Evolutionary conservation across 1,140 invertebrate species (phyloP), one percentile per base, ranked within the genome.

Genomic region (Paraescarpia echinospica): DNA sequence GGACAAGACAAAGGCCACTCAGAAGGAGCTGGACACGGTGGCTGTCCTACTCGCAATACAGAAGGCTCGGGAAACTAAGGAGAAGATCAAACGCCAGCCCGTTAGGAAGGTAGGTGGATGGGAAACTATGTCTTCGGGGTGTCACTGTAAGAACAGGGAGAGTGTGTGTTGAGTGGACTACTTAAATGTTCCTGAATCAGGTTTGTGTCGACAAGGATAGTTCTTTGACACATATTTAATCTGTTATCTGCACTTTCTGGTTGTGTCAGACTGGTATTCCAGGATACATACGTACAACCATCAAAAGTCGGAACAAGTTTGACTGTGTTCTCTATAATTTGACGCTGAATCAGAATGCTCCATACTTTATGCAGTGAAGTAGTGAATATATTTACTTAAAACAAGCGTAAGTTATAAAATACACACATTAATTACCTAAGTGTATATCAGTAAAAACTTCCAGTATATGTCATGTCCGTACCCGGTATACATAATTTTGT

Each of bases 21-120:
- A 98, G 95, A 98, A 98, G 94, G 98, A 99, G 96, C 95, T 99
- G 90, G 98, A 99, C 95, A 99, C 98, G 27, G 98, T 98, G 0
- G 97, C 98, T 77, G 97, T 99, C 27, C 96, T 99, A 90, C 98
- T 98, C 95, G 98, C 98, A 77, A 96, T 99, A 92, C 97, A 97
- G 94, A 97, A 97, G 92, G 97, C 97, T 2, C 96, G 96, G 93
- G 97, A 97, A 94, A 97, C 97, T n/a, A 95, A 94, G 94, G 94
- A 93, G 88, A 94, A 94, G 89, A 77, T 77, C 9, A 77, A 77
- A 77, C 59, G 59, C 4, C 59, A 77, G 2, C 59, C 59, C 59
- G 94, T 91, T 77, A 92, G 93, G 35, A 93, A 93, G 33, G 91
- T 89, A 22, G 92, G 51, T 34, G 92, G 93, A 91, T 27, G 2